These are phyloP conservation scores for Alaudala cheleensis DNA, from an alignment of 2,113 vertebrate genomes.

Conservation along the genomic window DNA sequence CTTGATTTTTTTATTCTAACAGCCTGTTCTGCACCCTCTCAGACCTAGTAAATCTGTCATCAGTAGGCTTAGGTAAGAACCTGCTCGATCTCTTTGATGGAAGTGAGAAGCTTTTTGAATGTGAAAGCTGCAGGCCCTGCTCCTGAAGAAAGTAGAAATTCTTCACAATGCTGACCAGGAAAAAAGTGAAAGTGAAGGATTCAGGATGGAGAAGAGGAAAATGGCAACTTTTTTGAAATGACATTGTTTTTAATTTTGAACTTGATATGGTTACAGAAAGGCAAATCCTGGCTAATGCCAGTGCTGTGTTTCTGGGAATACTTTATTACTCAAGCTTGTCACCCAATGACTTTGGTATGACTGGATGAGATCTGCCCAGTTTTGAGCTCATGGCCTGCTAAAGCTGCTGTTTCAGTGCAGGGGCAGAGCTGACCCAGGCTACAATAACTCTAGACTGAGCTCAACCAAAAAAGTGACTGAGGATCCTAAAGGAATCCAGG, in stretches of 20 bases:
- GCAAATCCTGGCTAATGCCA: background rate
- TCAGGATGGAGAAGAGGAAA: background rate
- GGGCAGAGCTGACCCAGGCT: background rate
- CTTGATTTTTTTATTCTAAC: conserved; percentile 31
- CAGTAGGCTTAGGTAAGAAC: background rate
- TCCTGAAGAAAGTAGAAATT: background rate
- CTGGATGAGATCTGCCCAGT: background rate
- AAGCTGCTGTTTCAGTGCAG: background rate
- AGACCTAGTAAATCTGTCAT: background rate
- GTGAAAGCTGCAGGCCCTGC: background rate
- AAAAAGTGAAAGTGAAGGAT: background rate
- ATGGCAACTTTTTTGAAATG: background rate
- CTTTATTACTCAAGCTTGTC: background rate
- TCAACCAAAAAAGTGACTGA: background rate
- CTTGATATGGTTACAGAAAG: background rate
- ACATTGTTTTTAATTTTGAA: background rate
- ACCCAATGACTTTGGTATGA: background rate
- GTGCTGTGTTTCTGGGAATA: background rate
- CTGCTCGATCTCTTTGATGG: background rate
- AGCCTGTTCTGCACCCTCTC: background rate
- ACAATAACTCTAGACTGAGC: background rate
- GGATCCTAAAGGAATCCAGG: background rate
- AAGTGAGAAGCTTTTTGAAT: background rate
- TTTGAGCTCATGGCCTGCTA: background rate
- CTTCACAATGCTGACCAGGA: background rate